Evolutionary conservation across 2,888 invertebrate genomes (phyloP).

Genomic region (Tillus elongatus): DNA sequence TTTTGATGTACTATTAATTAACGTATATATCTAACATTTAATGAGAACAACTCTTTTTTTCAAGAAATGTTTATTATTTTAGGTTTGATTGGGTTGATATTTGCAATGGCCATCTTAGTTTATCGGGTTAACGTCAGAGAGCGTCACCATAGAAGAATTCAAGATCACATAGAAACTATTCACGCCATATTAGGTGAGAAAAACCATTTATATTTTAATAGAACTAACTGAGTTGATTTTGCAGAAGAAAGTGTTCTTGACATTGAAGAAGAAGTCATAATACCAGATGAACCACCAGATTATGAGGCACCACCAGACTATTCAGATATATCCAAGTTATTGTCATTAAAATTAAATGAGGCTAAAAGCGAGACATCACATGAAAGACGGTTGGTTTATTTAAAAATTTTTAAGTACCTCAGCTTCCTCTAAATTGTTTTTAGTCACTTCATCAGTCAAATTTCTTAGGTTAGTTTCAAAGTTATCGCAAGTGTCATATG

Average conservation of each 20-base stretch:
- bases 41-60: too few species aligned
- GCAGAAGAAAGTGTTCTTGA: constrained; percentile 32
- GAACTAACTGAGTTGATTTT: neutral
- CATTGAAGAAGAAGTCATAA: constrained; percentile 42
- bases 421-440: too few species aligned
- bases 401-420: too few species aligned
- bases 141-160: constrained; percentile 54
- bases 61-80: too few species aligned
- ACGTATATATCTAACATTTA: too few species aligned
- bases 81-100: constrained; percentile 52
- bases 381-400: too few species aligned
- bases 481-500: too few species aligned
- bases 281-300: constrained; percentile 55
- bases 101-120: constrained; percentile 53
- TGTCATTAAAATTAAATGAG: too few species aligned
- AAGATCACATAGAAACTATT: constrained; percentile 57
- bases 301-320: constrained; percentile 67
- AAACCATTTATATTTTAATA: constrained; percentile 4
- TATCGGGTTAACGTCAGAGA: constrained; percentile 55
- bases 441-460: too few species aligned
- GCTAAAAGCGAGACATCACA: too few species aligned
- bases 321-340: constrained; percentile 46
- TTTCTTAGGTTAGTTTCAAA: too few species aligned
- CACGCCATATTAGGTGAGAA: constrained; percentile 54
- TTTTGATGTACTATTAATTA: too few species aligned